phyloP scores from a whole-genome alignment of 2,888 invertebrate species.

The Anoplius nigerrimus region DNA sequence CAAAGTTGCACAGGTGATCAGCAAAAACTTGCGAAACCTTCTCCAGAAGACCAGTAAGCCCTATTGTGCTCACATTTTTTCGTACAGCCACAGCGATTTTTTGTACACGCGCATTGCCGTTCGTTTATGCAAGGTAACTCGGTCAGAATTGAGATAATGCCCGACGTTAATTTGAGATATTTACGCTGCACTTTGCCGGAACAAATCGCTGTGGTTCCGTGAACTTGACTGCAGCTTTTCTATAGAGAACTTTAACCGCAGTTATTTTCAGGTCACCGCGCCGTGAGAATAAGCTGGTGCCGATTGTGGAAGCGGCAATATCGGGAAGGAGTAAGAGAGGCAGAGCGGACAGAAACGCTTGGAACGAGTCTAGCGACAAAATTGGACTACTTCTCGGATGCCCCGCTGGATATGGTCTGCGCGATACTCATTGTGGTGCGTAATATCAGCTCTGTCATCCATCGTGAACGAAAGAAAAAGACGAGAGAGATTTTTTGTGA shows the following conservation, averaged over 20 bases:
- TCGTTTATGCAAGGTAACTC: no score
- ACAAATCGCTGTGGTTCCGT: conserved; percentile 8
- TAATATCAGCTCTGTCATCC: conserved; percentile 1
- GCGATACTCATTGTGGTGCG: conserved; percentile 62
- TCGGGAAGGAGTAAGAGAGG: conserved; percentile 45
- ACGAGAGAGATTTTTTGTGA: background rate
- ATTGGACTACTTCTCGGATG: conserved; percentile 64
- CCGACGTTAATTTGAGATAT: background rate
- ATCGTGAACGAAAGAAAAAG: no score
- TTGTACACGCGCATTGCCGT: no score
- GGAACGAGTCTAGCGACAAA: conserved; percentile 44
- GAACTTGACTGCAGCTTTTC: conserved; percentile 55
- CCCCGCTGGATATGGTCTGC: conserved; percentile 65
- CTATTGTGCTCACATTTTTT: conserved; percentile 1
- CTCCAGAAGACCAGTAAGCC: conserved; percentile 61
- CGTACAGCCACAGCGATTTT: conserved; percentile 8
- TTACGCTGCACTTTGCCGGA: conserved; percentile 21
- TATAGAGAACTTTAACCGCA: conserved; percentile 67
- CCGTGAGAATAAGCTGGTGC: conserved; percentile 58
- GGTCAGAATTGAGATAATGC: background rate
- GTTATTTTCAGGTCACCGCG: conserved; percentile 67
- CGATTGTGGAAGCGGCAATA: conserved; percentile 43
- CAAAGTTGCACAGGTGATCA: conserved; percentile 57
- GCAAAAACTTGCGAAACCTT: conserved; percentile 56
- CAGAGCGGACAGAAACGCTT: conserved; percentile 39